These are phyloP conservation scores for Drosophila parvula DNA, from an alignment of 1,140 invertebrate genomes.

Conservation along the genomic window DNA sequence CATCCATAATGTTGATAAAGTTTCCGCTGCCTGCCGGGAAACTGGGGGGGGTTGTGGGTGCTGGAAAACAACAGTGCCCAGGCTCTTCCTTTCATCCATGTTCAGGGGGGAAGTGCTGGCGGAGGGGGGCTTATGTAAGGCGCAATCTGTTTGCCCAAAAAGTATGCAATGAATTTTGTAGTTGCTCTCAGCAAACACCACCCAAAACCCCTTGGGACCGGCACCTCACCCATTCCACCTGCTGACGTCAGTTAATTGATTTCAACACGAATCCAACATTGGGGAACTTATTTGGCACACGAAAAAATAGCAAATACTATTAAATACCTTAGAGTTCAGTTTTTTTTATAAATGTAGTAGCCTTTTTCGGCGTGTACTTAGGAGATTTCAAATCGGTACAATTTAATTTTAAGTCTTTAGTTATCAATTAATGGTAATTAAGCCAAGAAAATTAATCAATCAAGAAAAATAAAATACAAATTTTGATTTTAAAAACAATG, in stretches of 20 bases:
- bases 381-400: no score
- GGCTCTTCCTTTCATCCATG: not conserved
- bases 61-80: constrained; percentile 18
- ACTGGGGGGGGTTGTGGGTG: not conserved
- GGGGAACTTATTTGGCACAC: constrained; percentile 19
- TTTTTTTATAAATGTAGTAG: no score
- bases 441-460: no score
- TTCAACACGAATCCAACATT: constrained; percentile 23
- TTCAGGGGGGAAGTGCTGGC: not conserved
- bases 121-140: constrained; percentile 13
- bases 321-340: no score
- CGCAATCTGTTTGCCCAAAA: constrained; percentile 35
- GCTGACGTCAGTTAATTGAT: constrained; percentile 54
- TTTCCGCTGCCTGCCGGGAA: constrained; percentile 30
- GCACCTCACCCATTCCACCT: not conserved
- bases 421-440: no score
- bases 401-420: no score
- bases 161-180: constrained; percentile 35
- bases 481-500: no score
- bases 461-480: no score
- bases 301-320: not conserved
- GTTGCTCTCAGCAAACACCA: not conserved
- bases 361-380: no score
- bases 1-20: constrained; percentile 55
- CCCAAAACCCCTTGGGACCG: not conserved